Percentiles rank a stretch among this genome's conserved stretches.
Conservation (phyloP, 2,797 vertebrate genomes). For the Tenualosa thibaudeaui region DNA sequence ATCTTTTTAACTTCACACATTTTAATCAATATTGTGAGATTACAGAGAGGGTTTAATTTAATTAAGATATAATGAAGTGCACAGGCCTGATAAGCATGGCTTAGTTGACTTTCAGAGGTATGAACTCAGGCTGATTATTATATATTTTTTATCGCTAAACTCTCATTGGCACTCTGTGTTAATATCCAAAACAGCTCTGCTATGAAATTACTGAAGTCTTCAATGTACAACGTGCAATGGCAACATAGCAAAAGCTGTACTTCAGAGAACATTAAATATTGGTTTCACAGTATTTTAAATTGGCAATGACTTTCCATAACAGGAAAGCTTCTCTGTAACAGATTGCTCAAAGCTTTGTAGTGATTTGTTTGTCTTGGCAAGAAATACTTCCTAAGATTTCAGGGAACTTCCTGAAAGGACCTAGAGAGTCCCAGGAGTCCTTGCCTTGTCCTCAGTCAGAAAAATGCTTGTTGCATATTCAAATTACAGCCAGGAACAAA, state of each 20-base stretch:
- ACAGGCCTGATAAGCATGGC: conserved; percentile 48
- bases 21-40: conserved; percentile 45
- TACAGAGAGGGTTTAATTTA: conserved; percentile 53
- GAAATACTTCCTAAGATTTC: conserved; percentile 49
- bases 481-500: conserved; percentile 48
- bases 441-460: conserved; percentile 28
- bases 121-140: conserved; percentile 43
- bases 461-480: conserved; percentile 50
- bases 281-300: conserved; percentile 28
- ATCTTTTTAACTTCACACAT: conserved; percentile 47
- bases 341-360: conserved; percentile 38
- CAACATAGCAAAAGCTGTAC: neutral
- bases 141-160: conserved; percentile 41
- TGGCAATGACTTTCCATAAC: conserved; percentile 39
- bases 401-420: conserved; percentile 42
- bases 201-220: conserved; percentile 9
- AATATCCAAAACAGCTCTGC: conserved; percentile 17
- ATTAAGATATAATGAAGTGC: conserved; percentile 50
- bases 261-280: conserved; percentile 24
- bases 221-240: neutral
- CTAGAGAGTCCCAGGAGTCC: conserved; percentile 33
- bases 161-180: conserved; percentile 43
- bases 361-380: conserved; percentile 56
- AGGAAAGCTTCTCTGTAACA: conserved; percentile 43
- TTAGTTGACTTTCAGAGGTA: conserved; percentile 48